Base-by-base conservation (phyloP, 2,113 vertebrate species). In the Ictalurus furcatus region DNA sequence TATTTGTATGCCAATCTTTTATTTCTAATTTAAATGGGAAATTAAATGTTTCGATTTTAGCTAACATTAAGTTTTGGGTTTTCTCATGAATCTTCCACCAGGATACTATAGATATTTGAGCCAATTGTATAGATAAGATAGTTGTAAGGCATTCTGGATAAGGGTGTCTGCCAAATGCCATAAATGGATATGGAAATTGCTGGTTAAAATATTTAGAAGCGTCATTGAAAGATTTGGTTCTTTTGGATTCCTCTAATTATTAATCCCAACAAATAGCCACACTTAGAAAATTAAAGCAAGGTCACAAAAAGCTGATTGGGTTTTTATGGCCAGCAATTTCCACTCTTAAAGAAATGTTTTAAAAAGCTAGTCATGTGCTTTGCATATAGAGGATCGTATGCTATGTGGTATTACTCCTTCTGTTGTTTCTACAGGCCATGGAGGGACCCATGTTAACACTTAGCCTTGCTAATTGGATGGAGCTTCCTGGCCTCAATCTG, bases 401-500 rank as follows among this genome's bases (percentile, higher is more conserved):
- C 69, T 69, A 13, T 90, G 19, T 89, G 21, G n/a, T 61, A 16
- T 79, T 69, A 52, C 34, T 54, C 16, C 9, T 48, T 85, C 1
- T 86, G 84, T 28, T 89, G 16, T 52, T 71, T 28, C 85, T 87
- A 1, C 93, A 97, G 96, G 94, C 95, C 0, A 97, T 97, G 96
- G 96, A 97, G 90, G 95, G 96, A 59, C 96, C 96, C 73, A 96
- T 97, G 96, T 91, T 96, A 3, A 97, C 96, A 0, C 94, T 97
- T 67, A 97, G 96, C 80, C 92, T 97, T 73, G 96, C 96, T 2
- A 96, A 96, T 93, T 97, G 96, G 96, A 97, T 97, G 96, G 96
- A 97, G 85, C 96, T 97, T 25, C 96, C 96, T 0, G 96, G 94
- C n/a, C 92, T 97, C 73, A 95, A 96, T 63, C 93, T 97, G 86